Base-by-base conservation (phyloP, 2,113 vertebrate species). In the Bothrops jararaca region DNA sequence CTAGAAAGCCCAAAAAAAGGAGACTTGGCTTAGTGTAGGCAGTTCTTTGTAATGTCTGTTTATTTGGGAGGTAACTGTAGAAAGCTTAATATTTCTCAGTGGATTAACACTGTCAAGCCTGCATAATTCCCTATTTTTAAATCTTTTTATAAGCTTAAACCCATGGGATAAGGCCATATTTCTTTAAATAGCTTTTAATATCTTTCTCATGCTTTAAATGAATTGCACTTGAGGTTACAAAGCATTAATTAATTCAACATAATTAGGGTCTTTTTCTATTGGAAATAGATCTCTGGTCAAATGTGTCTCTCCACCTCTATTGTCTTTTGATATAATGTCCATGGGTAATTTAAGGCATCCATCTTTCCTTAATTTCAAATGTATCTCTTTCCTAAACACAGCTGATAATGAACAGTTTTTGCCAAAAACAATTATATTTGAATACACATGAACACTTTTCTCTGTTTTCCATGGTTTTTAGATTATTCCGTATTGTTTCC, bases 101-200 rank as follows among this genome's bases (percentile, higher is more conserved):
- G 89, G 95, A 91, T 2, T 95, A 93, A 93, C 90, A 94, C 95
- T 91, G 92, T 86, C 42, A 86, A 92, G 93, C 89, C 95, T 92
- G n/a, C 1, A 60, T 85, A 85, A 93, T 20, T 22, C 93, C 90
- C 58, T 94, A 91, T 96, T 96, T 96, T 50, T 4, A 90, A 92
- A 92, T 88, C 4, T 48, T 1, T 48, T 9, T 7, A 0, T 57
- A 0, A 45, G n/a, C 54, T 20, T 60, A 4, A 23, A 89, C 24
- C 12, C 58, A 91, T 48, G 56, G 91, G 52, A 91, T 89, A 90
- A 92, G 1, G 11, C 15, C 26, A 0, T 8, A 18, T 89, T 86
- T 92, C 34, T 7, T 10, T 89, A 91, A 6, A 90, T 91, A 94
- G 0, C 3, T 52, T 12, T 90, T 92, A 8, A 89, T 91, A 94